Evolutionary conservation across 2,888 invertebrate species (phyloP), one percentile per base, ranked within the genome.

Genomic region (Gymnocheta viridis): DNA sequence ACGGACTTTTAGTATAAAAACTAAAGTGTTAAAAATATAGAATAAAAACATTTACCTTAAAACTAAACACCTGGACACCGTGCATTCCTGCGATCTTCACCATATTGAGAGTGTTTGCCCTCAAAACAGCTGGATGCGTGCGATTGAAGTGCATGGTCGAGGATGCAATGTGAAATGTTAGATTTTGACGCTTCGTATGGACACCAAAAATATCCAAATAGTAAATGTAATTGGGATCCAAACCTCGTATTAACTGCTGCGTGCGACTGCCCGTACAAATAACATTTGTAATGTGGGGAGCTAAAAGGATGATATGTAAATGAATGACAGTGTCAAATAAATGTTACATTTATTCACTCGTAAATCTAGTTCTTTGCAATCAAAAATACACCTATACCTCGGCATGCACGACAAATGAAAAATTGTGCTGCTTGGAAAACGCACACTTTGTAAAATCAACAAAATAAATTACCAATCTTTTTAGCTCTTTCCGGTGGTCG

Each of bases 1-100:
- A n/a, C n/a, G n/a, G n/a, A n/a, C n/a, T n/a, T n/a, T n/a, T n/a
- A n/a, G n/a, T n/a, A n/a, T n/a, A n/a, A n/a, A n/a, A n/a, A n/a
- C n/a, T n/a, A n/a, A n/a, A n/a, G n/a, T n/a, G n/a, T n/a, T n/a
- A n/a, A n/a, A n/a, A n/a, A n/a, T n/a, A n/a, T n/a, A n/a, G n/a
- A n/a, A n/a, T n/a, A 17, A 73, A 67, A 22, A 32, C 19, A 22
- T 84, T 74, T 89, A 94, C 94, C 92, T 94, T 94, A 87, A 92
- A 94, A 87, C 93, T 93, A 86, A 93, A 94, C 44, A 93, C 92
- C 19, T 93, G 93, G 66, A 92, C 93, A 27, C 93, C 93, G 85
- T 93, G 93, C 72, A 93, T 88, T 32, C 93, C 93, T 5, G 92
- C 92, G 62, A 94, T 91, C 88, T 93, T 93, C 2, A 93, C 92